A percentile compares a stretch with the other conserved stretches of the same genome.
Conservation (phyloP, 2,113 vertebrate species). For the Larimichthys crocea region DNA sequence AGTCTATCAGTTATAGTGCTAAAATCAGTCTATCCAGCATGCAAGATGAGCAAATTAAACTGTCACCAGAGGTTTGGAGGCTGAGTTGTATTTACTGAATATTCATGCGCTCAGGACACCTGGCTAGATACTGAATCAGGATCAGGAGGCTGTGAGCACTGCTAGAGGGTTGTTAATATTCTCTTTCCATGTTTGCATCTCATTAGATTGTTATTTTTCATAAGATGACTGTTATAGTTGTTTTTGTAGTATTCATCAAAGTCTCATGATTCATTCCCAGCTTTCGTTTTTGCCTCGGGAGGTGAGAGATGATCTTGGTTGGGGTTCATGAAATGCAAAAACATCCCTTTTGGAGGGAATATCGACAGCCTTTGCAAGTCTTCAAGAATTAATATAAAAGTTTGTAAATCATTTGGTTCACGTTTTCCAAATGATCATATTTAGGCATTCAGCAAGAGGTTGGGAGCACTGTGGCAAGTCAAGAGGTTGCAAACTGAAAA, state of each 20-base stretch:
- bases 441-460: background rate
- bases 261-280: background rate
- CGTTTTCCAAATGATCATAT: background rate
- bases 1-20: background rate
- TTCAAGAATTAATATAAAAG: background rate
- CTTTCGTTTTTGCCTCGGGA: background rate
- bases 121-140: background rate
- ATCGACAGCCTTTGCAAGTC: background rate
- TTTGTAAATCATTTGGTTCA: background rate
- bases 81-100: conserved; percentile 17
- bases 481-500: background rate
- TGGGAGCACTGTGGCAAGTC: background rate
- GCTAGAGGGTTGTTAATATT: background rate
- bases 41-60: background rate
- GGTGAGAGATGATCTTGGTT: background rate
- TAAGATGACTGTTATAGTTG: background rate
- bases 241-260: background rate
- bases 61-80: conserved; percentile 22
- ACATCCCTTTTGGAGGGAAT: background rate
- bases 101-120: conserved; percentile 15
- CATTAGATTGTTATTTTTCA: background rate
- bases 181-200: background rate
- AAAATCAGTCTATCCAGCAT: background rate
- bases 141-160: conserved; percentile 3
- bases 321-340: background rate